These are phyloP conservation scores for Temnopleurus reevesii DNA, from an alignment of 53 echinoderm and acorn worm species.

Conservation along the genomic window DNA sequence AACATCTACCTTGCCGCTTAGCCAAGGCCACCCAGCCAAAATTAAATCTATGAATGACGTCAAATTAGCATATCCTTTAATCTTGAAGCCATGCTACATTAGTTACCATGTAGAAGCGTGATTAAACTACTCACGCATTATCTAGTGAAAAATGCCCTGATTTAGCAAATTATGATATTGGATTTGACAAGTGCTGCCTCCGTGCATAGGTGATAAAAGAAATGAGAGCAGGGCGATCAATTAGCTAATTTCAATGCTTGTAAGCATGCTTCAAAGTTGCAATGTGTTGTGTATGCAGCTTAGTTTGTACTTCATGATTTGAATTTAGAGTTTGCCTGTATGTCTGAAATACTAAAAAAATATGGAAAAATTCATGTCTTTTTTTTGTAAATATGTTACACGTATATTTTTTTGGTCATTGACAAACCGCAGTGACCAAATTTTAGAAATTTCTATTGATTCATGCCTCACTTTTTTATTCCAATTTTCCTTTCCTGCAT, in stretches of 20 bases:
- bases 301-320: no score
- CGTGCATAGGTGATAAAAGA: neutral
- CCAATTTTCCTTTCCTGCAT: no score
- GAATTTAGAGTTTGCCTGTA: no score
- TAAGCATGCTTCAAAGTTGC: neutral
- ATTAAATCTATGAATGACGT: slow-evolving; percentile 15
- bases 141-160: neutral
- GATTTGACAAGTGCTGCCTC: neutral
- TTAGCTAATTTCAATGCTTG: neutral
- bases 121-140: neutral
- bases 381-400: no score
- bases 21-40: neutral
- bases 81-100: neutral
- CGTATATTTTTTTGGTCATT: no score
- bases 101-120: neutral
- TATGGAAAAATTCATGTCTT: no score
- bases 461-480: no score
- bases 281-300: no score
- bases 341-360: no score
- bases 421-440: no score
- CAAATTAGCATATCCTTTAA: no score
- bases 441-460: no score
- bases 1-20: neutral
- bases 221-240: neutral
- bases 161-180: slow-evolving; percentile 5